Percentiles rank a stretch among this genome's conserved stretches.
Evolutionary conservation across 1,140 invertebrate species (phyloP).

Genomic region (Coelopa frigida): DNA sequence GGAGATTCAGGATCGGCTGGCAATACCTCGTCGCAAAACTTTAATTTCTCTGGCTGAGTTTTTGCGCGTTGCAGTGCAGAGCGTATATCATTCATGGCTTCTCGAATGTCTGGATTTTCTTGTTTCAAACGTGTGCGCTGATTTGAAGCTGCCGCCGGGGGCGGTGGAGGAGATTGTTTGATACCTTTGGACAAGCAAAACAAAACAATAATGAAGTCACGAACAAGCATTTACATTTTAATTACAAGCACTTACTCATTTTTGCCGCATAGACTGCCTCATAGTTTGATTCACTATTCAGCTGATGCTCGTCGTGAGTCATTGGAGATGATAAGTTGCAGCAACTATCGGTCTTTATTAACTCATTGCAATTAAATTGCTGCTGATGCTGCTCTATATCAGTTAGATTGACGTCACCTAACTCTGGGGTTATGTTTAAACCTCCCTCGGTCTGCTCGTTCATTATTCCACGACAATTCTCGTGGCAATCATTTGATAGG

Average conservation of each 20-base stretch:
- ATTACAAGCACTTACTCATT: slow-evolving; percentile 4
- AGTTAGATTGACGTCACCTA: slow-evolving; percentile 11
- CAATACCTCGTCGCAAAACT: slow-evolving; percentile 36
- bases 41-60: slow-evolving; percentile 40
- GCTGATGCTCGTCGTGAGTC: too few species aligned
- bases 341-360: slow-evolving; percentile 10
- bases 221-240: background rate
- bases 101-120: slow-evolving; percentile 48
- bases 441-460: background rate
- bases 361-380: slow-evolving; percentile 7
- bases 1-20: slow-evolving; percentile 36
- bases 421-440: slow-evolving; percentile 23
- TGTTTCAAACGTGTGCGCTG: slow-evolving; percentile 9
- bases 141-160: slow-evolving; percentile 19
- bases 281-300: slow-evolving; percentile 13
- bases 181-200: background rate
- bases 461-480: slow-evolving; percentile 10
- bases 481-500: slow-evolving; percentile 11
- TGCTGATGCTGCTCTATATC: slow-evolving; percentile 12
- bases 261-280: slow-evolving; percentile 13
- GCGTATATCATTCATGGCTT: slow-evolving; percentile 75
- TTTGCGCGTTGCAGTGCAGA: slow-evolving; percentile 66
- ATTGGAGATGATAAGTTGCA: slow-evolving; percentile 13
- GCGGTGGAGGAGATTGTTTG: slow-evolving; percentile 17
- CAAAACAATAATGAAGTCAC: too few species aligned